Conservation (phyloP, 2,113 vertebrate genomes). For the Dipodomys spectabilis region DNA sequence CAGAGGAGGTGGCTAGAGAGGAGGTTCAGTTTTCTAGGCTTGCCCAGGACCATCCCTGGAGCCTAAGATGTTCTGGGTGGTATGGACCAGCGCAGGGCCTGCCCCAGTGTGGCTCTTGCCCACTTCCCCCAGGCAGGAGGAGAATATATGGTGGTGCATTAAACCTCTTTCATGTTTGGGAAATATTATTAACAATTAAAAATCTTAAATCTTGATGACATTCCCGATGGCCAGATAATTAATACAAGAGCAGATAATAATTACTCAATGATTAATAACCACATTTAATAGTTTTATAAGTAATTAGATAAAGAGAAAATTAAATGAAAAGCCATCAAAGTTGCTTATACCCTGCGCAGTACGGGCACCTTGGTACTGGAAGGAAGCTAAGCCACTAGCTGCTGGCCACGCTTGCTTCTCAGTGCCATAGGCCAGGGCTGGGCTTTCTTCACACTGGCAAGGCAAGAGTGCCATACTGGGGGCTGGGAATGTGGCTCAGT, state of each 20-base stretch:
- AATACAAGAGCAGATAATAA: constrained; percentile 78
- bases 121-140: neutral
- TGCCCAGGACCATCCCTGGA: neutral
- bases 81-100: neutral
- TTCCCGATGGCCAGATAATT: constrained; percentile 76
- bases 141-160: neutral
- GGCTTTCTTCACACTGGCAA: neutral
- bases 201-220: constrained; percentile 75
- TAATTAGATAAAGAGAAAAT: constrained; percentile 60
- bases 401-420: neutral
- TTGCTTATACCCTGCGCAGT: neutral
- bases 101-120: no score
- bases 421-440: no score
- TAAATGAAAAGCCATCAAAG: constrained; percentile 51
- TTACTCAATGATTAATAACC: constrained; percentile 77
- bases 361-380: neutral
- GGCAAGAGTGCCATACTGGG: no score
- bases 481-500: no score
- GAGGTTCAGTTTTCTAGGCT: neutral
- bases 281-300: constrained; percentile 73
- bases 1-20: neutral
- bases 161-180: constrained; percentile 33
- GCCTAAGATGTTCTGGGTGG: neutral
- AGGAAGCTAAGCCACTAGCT: accelerated
- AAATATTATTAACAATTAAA: constrained; percentile 74